Evolutionary conservation across 2,888 invertebrate genomes (phyloP).

Genomic region (Agelastica alni): DNA sequence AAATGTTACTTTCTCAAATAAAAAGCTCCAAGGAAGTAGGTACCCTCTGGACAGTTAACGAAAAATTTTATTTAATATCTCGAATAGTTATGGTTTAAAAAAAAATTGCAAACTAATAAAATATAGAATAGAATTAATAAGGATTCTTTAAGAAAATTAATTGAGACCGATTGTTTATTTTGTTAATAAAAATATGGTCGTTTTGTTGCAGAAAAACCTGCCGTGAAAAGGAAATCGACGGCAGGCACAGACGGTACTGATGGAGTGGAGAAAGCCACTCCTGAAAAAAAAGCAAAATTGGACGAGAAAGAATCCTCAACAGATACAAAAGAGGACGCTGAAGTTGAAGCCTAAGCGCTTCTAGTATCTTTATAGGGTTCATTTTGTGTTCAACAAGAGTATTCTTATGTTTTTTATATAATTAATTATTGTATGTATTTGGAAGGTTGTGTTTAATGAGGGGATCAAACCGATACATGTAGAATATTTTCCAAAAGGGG

Average conservation of each 20-base stretch:
- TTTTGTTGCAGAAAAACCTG: slow-evolving; percentile 2
- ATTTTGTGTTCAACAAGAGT: slow-evolving; percentile 2
- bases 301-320: slow-evolving; percentile 62
- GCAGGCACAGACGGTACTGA: slow-evolving; percentile 61
- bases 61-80: too few species aligned
- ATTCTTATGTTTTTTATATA: slow-evolving; percentile 9
- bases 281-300: slow-evolving; percentile 75
- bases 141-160: too few species aligned
- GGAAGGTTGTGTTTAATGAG: neutral
- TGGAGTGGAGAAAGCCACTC: slow-evolving; percentile 63
- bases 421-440: slow-evolving; percentile 1
- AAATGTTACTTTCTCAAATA: too few species aligned
- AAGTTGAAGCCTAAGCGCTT: slow-evolving; percentile 58
- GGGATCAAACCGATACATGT: neutral
- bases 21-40: too few species aligned
- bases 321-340: slow-evolving; percentile 60
- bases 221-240: slow-evolving; percentile 67
- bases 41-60: too few species aligned
- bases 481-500: neutral
- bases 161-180: too few species aligned
- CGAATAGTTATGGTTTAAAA: too few species aligned
- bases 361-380: neutral
- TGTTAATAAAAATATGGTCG: too few species aligned
- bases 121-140: too few species aligned
- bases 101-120: too few species aligned